phyloP scores from a whole-genome alignment of 2,797 vertebrate genomes.

The Gymnopithys bicolor region DNA sequence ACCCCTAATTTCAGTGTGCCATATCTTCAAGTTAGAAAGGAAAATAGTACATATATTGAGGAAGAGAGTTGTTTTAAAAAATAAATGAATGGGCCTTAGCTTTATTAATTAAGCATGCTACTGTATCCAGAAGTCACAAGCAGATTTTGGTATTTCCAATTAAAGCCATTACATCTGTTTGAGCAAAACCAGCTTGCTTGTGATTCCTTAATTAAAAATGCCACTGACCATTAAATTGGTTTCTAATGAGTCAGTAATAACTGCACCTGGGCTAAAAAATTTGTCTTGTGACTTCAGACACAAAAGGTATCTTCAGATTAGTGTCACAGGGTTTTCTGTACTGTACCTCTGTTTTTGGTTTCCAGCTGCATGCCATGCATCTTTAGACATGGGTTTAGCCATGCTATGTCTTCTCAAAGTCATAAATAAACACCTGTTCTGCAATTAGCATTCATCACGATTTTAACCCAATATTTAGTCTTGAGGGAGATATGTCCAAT shows the following conservation, averaged over 20 bases:
- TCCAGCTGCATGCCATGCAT: background rate
- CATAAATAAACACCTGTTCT: accelerated
- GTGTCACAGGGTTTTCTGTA: background rate
- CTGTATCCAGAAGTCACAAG: background rate
- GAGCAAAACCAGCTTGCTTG: background rate
- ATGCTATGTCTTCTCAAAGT: background rate
- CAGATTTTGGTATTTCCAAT: background rate
- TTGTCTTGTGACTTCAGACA: background rate
- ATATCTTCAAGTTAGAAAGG: background rate
- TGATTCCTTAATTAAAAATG: background rate
- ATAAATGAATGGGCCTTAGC: background rate
- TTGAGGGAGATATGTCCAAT: background rate
- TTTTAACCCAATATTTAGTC: background rate
- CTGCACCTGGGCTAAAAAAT: background rate
- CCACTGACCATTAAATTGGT: background rate
- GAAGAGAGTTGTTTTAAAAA: background rate
- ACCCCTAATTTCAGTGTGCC: background rate
- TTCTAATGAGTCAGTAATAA: background rate
- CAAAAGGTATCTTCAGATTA: background rate
- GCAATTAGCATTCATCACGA: background rate
- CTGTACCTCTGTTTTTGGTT: background rate
- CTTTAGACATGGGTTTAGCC: background rate
- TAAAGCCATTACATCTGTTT: background rate
- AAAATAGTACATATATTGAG: background rate
- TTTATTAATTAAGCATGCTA: background rate